Evolutionary conservation across 2,797 vertebrate genomes (phyloP).

Genomic region (Lithobates pipiens): DNA sequence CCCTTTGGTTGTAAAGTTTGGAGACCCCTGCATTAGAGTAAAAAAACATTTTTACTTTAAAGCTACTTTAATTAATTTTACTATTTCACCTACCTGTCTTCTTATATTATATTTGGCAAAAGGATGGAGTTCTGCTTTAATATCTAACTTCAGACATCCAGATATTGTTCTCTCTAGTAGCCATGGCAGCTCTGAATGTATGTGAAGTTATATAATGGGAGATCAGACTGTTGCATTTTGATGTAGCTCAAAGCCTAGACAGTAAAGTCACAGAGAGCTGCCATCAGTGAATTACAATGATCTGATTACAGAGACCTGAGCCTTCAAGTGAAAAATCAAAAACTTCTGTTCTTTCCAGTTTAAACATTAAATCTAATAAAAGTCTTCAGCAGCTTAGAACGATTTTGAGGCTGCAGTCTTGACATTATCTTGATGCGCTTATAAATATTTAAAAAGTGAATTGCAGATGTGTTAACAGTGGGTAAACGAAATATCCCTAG

Average conservation of each 20-base stretch:
- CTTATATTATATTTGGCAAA: neutral
- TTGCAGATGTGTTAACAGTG: slow-evolving; percentile 67
- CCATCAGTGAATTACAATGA: slow-evolving; percentile 67
- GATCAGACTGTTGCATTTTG: slow-evolving; percentile 64
- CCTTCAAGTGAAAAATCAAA: slow-evolving; percentile 64
- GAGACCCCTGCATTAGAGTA: too few species aligned
- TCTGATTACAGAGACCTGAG: slow-evolving; percentile 65
- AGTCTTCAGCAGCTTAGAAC: slow-evolving; percentile 65
- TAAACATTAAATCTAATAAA: slow-evolving; percentile 58
- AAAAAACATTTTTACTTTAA: too few species aligned
- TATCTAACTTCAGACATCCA: slow-evolving; percentile 56
- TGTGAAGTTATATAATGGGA: slow-evolving; percentile 56
- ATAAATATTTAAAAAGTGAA: slow-evolving; percentile 69
- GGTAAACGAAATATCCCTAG: slow-evolving; percentile 13
- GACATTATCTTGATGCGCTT: slow-evolving; percentile 61
- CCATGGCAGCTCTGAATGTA: slow-evolving; percentile 56
- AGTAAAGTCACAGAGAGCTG: slow-evolving; percentile 62
- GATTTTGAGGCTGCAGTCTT: slow-evolving; percentile 10
- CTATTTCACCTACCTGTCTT: neutral
- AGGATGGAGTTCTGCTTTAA: slow-evolving; percentile 53
- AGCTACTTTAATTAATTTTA: neutral
- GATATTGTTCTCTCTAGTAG: slow-evolving; percentile 68
- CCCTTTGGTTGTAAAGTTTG: too few species aligned
- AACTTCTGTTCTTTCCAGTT: slow-evolving; percentile 65
- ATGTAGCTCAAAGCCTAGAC: slow-evolving; percentile 63